Base-by-base conservation (phyloP, 2,797 vertebrate genomes). In the Pseudochirops corinnae region DNA sequence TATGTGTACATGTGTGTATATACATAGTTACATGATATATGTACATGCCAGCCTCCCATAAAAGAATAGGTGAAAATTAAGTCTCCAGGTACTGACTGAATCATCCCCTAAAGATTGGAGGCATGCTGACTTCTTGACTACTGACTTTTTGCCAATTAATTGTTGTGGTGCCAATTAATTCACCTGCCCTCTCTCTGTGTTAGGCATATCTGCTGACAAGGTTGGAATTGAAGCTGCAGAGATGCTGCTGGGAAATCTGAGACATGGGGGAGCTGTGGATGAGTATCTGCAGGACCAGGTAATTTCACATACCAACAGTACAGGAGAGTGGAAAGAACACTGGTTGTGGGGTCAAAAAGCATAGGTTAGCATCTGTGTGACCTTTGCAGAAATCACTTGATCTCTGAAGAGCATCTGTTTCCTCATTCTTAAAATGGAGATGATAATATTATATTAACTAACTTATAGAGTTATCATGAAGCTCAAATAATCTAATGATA, bases 251-350 rank as follows among this genome's bases (percentile, higher is more conserved):
- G 99, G 99, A 94, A 99, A 99, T 98, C 99, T 99, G 96, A 98
- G 99, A 97, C 99, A 99, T 94, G 99, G 99, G 57, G 99, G 99
- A 95, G 99, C 99, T 28, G 99, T 99, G 96, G 99, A 99, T 26
- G 99, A 99, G 97, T 99, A 99, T 98, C 98, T 99, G 90, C 99
- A 99, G 98, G 99, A 99, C 96, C 99, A 99, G 99, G 99, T 99
- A 98, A 98, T 97, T 9, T 31, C n/a, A 28, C 33, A 52, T 39
- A 2, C n/a, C n/a, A 74, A 7, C 62, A n/a, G 62, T n/a, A 16
- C 31, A 67, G 13, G 6, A 21, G 67, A n/a, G n/a, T 74, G 62
- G 18, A 74, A 74, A 82, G 67, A 39, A 87, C 74, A 50, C 3
- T 50, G 74, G n/a, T 10, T 82, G 39, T 87, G 31, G 39, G 74